These are phyloP conservation scores for Pantherophis alleghaniensis DNA, from an alignment of 2,797 vertebrate species.

Conservation along the genomic window DNA sequence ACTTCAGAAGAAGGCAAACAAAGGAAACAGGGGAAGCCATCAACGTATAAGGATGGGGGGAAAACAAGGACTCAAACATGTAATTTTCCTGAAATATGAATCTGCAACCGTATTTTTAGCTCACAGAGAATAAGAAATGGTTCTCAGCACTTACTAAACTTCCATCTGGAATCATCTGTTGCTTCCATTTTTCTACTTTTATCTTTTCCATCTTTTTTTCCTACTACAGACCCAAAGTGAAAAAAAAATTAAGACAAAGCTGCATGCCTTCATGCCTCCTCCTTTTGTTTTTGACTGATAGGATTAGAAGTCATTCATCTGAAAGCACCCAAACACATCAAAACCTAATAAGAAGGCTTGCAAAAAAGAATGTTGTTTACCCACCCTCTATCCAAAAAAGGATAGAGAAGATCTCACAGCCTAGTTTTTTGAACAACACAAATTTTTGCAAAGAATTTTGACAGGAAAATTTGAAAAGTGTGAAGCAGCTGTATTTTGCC, in stretches of 20 bases:
- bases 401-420: neutral
- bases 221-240: neutral
- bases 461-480: neutral
- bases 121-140: neutral
- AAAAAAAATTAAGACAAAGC: neutral
- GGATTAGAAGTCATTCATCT: neutral
- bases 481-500: neutral
- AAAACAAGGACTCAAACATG: neutral
- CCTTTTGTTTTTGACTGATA: neutral
- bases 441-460: neutral
- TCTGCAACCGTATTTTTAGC: neutral
- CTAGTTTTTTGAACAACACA: neutral
- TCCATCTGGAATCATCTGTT: neutral
- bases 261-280: neutral
- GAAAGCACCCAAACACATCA: neutral
- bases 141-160: neutral
- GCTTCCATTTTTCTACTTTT: neutral
- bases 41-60: neutral
- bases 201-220: neutral
- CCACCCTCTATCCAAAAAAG: neutral
- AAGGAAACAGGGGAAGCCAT: neutral
- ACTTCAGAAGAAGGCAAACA: neutral
- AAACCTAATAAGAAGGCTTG: neutral
- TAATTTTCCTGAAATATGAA: neutral
- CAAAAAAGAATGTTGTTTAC: neutral